phyloP scores from a whole-genome alignment of 2,797 vertebrate genomes.

The Anisognathus igniventris region DNA sequence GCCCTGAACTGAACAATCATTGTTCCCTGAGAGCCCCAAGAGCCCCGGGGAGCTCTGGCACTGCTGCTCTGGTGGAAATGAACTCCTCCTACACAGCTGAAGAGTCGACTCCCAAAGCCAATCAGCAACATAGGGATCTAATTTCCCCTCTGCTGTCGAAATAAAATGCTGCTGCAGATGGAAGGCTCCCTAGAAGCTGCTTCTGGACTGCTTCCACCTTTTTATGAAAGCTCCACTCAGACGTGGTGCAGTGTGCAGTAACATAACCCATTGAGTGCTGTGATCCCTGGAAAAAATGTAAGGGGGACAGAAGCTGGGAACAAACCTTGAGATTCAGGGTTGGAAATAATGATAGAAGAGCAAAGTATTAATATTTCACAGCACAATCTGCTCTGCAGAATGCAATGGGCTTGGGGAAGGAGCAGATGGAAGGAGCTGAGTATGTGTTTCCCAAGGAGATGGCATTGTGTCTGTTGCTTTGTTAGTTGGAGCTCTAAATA shows the following conservation, averaged over 20 bases:
- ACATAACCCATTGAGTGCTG: neutral
- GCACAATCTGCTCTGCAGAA: slow-evolving; percentile 18
- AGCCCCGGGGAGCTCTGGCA: neutral
- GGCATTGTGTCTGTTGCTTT: slow-evolving; percentile 48
- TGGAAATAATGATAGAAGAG: neutral
- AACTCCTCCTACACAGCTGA: neutral
- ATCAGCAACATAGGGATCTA: slow-evolving; percentile 21
- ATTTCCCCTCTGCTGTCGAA: slow-evolving; percentile 56
- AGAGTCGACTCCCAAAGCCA: slow-evolving; percentile 32
- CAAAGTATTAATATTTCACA: slow-evolving; percentile 48
- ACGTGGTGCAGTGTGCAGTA: neutral
- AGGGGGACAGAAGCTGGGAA: neutral
- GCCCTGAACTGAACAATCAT: neutral
- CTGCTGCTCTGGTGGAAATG: neutral
- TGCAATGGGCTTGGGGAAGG: neutral
- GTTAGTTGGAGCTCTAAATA: slow-evolving; percentile 9
- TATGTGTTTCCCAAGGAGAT: slow-evolving; percentile 9
- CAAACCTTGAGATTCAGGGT: neutral
- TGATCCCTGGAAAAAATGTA: neutral
- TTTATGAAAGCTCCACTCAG: slow-evolving; percentile 47
- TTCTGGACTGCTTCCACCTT: slow-evolving; percentile 50
- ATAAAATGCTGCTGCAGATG: slow-evolving; percentile 54
- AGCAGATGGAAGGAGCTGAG: slow-evolving; percentile 46
- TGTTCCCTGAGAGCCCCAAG: neutral
- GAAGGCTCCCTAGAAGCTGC: slow-evolving; percentile 54